Evolutionary conservation across 2,113 vertebrate genomes (phyloP).

Genomic region (Campylorhamphus procurvoides): DNA sequence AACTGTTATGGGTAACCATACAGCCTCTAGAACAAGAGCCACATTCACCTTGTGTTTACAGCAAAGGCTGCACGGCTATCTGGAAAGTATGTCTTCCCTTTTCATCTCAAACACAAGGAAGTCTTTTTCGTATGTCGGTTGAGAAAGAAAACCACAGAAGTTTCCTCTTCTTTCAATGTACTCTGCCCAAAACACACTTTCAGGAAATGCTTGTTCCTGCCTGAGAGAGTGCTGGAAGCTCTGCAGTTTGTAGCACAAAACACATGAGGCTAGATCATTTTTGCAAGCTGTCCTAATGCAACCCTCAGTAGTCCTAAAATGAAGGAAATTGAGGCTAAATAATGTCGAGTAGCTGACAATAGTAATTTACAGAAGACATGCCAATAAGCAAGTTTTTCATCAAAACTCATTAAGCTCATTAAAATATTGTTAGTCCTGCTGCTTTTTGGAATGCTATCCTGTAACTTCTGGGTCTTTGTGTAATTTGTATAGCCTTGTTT

Average conservation of each 20-base stretch:
- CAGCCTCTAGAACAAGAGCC: not conserved
- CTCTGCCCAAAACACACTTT: not conserved
- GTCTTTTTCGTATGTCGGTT: slow-evolving; percentile 19
- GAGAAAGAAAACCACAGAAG: slow-evolving; percentile 40
- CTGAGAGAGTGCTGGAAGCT: not conserved
- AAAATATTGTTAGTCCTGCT: not conserved
- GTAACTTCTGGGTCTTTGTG: not conserved
- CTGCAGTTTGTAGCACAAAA: not conserved
- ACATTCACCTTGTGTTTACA: not conserved
- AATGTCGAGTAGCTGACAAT: not conserved
- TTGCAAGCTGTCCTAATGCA: not conserved
- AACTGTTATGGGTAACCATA: rapidly evolving
- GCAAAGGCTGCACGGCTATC: not conserved
- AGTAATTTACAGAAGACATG: not conserved
- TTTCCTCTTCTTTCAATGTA: not conserved
- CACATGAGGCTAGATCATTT: not conserved
- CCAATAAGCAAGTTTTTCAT: not conserved
- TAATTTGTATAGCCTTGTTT: not conserved
- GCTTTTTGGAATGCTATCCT: not conserved
- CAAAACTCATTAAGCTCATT: not conserved
- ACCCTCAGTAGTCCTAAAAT: not conserved
- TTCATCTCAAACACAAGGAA: slow-evolving; percentile 2
- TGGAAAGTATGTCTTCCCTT: not conserved
- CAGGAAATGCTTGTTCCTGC: slow-evolving; percentile 43
- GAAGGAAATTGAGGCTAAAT: not conserved